Conservation (phyloP, 2,888 invertebrate species). For the Mythimna albipuncta region DNA sequence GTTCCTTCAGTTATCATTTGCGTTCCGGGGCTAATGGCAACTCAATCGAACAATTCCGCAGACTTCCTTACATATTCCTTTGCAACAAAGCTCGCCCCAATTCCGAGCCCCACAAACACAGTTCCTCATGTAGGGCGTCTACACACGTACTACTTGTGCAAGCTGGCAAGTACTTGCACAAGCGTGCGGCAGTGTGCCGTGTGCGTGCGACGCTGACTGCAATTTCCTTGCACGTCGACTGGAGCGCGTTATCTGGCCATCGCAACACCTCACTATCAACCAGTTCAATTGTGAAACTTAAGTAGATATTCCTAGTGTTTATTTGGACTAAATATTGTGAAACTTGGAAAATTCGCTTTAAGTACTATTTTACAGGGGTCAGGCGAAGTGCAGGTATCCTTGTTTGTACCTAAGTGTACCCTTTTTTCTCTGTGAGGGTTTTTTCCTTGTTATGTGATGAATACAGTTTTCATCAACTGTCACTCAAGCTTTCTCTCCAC, state of each 20-base stretch:
- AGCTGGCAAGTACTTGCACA: conserved; percentile 14
- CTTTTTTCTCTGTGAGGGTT: too few relatives aligned
- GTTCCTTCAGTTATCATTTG: too few relatives aligned
- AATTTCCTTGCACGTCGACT: conserved; percentile 66
- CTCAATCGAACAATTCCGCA: too few relatives aligned
- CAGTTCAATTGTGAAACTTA: conserved; percentile 27
- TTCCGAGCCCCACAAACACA: conserved; percentile 51
- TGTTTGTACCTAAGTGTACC: too few relatives aligned
- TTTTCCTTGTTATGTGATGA: too few relatives aligned
- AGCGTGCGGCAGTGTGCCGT: conserved; percentile 24
- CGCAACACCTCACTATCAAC: conserved; percentile 62
- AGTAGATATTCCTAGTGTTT: conserved; percentile 33
- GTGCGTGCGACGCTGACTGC: conserved; percentile 60
- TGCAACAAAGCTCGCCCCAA: conserved; percentile 9
- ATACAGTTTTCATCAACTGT: too few relatives aligned
- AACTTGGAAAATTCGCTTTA: not conserved
- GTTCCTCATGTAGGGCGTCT: conserved; percentile 36
- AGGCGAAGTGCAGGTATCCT: too few relatives aligned
- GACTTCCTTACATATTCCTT: not conserved
- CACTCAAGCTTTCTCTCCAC: too few relatives aligned
- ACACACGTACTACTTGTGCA: conserved; percentile 7
- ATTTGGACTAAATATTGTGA: conserved; percentile 25
- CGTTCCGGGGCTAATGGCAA: too few relatives aligned
- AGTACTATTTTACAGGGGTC: too few relatives aligned
- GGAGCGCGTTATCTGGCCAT: conserved; percentile 57